A percentile compares a stretch with the other conserved stretches of the same genome.
These are phyloP conservation scores for Epinephelus malabaricus DNA, from an alignment of 2,797 vertebrate species.

Conservation along the genomic window DNA sequence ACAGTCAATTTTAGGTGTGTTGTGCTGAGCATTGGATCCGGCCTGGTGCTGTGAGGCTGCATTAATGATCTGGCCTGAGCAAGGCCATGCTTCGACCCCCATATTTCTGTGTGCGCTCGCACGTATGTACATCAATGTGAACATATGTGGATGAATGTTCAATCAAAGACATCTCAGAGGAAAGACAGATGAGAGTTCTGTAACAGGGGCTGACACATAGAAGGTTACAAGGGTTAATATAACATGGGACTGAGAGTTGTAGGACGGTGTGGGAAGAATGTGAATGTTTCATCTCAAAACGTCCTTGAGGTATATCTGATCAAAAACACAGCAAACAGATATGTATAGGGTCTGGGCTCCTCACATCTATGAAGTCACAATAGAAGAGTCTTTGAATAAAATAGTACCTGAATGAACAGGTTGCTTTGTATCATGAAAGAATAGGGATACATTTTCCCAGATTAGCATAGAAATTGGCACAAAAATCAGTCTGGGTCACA, in stretches of 20 bases:
- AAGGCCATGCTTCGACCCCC: neutral
- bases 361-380: neutral
- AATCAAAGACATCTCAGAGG: slow-evolving; percentile 23
- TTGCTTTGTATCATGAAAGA: slow-evolving; percentile 35
- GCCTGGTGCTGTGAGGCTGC: slow-evolving; percentile 62
- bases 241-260: slow-evolving; percentile 65
- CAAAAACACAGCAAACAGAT: slow-evolving; percentile 12
- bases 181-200: slow-evolving; percentile 25
- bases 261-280: slow-evolving; percentile 45
- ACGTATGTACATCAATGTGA: slow-evolving; percentile 34
- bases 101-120: slow-evolving; percentile 5
- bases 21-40: slow-evolving; percentile 17
- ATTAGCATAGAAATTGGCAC: slow-evolving; percentile 56
- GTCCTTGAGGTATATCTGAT: slow-evolving; percentile 42
- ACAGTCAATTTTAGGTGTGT: slow-evolving; percentile 58
- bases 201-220: slow-evolving; percentile 20
- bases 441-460: slow-evolving; percentile 17
- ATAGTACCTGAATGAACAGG: slow-evolving; percentile 27
- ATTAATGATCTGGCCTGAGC: slow-evolving; percentile 66
- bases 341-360: neutral
- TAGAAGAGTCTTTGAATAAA: slow-evolving; percentile 15
- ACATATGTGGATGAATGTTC: slow-evolving; percentile 26
- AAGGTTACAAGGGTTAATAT: slow-evolving; percentile 70
- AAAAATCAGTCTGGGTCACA: slow-evolving; percentile 57
- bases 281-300: slow-evolving; percentile 53